Evolutionary conservation across 30 jellyfish, hydroid and myxozoan genomes (phyloP).

Genomic region (Nemopilema nomurai): DNA sequence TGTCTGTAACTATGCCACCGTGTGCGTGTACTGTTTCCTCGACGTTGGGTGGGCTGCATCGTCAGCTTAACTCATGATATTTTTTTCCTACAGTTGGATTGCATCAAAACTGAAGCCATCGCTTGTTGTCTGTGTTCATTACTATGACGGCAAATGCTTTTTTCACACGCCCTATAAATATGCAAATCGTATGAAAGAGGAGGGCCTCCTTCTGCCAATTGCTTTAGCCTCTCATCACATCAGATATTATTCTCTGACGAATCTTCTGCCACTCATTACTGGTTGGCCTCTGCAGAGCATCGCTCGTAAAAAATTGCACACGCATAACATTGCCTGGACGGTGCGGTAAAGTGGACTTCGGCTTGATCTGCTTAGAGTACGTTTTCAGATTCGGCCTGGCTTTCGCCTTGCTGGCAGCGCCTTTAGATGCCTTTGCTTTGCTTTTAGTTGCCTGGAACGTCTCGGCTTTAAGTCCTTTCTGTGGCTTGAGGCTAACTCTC

Average conservation of each 20-base stretch:
- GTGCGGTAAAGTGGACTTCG: slow-evolving; percentile 10
- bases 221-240: slow-evolving; percentile 20
- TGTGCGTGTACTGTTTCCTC: too few relatives aligned
- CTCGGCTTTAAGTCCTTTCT: slow-evolving; percentile 23
- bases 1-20: too few relatives aligned
- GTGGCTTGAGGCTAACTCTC: slow-evolving; percentile 34
- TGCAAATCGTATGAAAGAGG: neutral
- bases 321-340: slow-evolving; percentile 13
- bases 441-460: slow-evolving; percentile 18
- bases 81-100: too few relatives aligned
- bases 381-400: neutral
- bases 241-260: slow-evolving; percentile 31
- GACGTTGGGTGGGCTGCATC: too few relatives aligned
- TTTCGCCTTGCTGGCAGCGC: neutral
- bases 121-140: too few relatives aligned
- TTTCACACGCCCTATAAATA: too few relatives aligned
- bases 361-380: neutral
- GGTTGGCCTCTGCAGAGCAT: slow-evolving; percentile 32
- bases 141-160: too few relatives aligned
- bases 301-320: slow-evolving; percentile 44
- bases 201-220: neutral
- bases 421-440: slow-evolving; percentile 3
- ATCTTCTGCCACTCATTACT: slow-evolving; percentile 32
- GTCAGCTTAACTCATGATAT: too few relatives aligned
- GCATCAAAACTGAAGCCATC: too few relatives aligned